phyloP scores from a whole-genome alignment of 2,888 invertebrate species.

The Lithophane semibrunnea region DNA sequence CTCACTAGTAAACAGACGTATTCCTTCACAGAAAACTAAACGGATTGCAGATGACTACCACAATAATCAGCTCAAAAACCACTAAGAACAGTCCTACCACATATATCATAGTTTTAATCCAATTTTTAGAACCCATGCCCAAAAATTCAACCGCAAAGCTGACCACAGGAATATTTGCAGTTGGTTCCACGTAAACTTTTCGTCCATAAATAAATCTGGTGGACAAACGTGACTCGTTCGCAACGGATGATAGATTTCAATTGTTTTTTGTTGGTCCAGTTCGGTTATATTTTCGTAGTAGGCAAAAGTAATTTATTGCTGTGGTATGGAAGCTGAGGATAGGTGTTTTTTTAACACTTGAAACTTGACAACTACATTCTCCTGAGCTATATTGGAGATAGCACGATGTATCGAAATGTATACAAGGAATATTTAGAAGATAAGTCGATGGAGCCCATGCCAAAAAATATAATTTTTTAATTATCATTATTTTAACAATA shows the following conservation, averaged over 20 bases:
- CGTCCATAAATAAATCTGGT: constrained; percentile 45
- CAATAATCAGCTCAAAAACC: constrained; percentile 15
- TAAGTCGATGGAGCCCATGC: too few species aligned
- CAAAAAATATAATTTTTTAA: too few species aligned
- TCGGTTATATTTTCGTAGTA: constrained; percentile 13
- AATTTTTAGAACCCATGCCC: constrained; percentile 9
- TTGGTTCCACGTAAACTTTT: constrained; percentile 35
- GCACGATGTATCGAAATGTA: neutral
- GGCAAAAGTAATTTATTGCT: constrained; percentile 38
- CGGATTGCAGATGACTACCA: neutral
- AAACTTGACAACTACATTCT: neutral
- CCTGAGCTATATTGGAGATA: neutral
- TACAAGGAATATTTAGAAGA: too few species aligned
- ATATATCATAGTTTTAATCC: constrained; percentile 24
- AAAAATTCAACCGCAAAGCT: constrained; percentile 16
- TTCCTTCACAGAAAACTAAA: neutral
- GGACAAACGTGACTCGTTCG: constrained; percentile 42
- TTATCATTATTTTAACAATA: too few species aligned
- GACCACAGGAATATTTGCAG: constrained; percentile 38
- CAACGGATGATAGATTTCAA: constrained; percentile 49
- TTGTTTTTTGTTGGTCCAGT: constrained; percentile 47
- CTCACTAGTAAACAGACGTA: neutral
- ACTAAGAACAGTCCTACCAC: neutral
- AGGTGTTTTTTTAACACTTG: neutral
- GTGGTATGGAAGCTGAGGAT: neutral